Evolutionary conservation across 2,888 invertebrate species (phyloP).

Genomic region (Scrobipalpa costella): DNA sequence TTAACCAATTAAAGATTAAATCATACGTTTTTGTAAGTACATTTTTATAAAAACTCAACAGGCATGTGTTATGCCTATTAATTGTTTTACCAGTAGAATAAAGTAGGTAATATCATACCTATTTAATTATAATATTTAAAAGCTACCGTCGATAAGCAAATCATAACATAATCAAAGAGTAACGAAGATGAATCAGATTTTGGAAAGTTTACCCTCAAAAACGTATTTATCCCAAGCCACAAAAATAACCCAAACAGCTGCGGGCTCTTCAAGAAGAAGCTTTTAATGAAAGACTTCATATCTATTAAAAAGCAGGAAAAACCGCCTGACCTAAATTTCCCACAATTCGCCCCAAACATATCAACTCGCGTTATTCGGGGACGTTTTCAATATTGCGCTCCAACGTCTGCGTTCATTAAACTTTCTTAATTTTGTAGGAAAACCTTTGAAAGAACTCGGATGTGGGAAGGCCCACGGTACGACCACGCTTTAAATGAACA

Average conservation of each 20-base stretch:
- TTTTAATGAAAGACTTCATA: conserved; percentile 10
- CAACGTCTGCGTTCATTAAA: conserved; percentile 46
- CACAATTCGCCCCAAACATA: conserved; percentile 20
- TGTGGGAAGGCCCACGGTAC: conserved; percentile 17
- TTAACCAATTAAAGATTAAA: no score
- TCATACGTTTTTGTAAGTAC: no score
- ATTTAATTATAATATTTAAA: background rate
- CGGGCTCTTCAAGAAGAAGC: background rate
- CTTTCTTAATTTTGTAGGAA: conserved; percentile 48
- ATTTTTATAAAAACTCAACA: no score
- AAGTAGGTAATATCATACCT: no score
- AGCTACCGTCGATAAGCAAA: background rate
- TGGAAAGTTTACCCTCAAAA: background rate
- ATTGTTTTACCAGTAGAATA: no score
- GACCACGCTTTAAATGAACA: background rate
- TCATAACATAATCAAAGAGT: background rate
- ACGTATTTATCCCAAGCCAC: conserved; percentile 6
- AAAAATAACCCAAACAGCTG: background rate
- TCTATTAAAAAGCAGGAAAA: conserved; percentile 14
- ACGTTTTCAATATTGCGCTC: conserved; percentile 28
- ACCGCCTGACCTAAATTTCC: conserved; percentile 12
- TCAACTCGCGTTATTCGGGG: conserved; percentile 20
- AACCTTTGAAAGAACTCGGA: conserved; percentile 29
- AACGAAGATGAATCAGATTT: conserved; percentile 2
- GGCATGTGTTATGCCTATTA: no score